Evolutionary conservation across 2,797 vertebrate genomes (phyloP), one percentile per base, ranked within the genome.

Genomic region (Alca torda): DNA sequence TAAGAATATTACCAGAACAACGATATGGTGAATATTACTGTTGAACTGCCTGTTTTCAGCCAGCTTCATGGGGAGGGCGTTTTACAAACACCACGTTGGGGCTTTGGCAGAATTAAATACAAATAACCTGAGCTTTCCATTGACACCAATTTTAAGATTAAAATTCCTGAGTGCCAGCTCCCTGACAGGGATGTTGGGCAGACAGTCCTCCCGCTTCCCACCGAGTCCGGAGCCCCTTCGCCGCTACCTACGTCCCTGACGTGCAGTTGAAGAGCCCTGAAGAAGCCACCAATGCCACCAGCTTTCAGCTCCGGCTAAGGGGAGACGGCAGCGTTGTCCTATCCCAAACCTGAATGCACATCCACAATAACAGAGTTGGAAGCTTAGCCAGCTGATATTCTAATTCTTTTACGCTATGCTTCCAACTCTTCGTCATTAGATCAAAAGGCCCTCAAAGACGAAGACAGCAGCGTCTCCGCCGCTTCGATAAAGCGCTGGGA

Each of bases 1-100:
- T 87, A 92, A 54, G 56, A 88, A 59, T 57, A 87, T 77, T 80
- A 94, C 61, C 84, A 83, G 89, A 80, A 61, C 16, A 9, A 83
- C 0, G 0, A 64, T 65, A 78, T 6, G 21, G 72, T 80, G 82
- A 89, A 68, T 45, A 91, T 18, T 82, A 69, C 89, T 41, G 59
- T 59, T 70, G 59, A 95, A 77, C 46, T 73, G 74, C 59, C 74
- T 84, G 51, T 90, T 88, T 93, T 39, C 88, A 93, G 77, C 39
- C 53, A 79, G 46, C 35, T 93, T 81, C 33, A 25, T 0, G 2
- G 77, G 43, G 74, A 90, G 64, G 64, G 56, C 68, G 77, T 88
- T 78, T 92, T 50, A 45, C 59, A 90, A 96, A 81, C 77, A 90
- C 63, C 1, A 1, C 61, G 30, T 24, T 87, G 59, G 28, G 67